Evolutionary conservation across 2,113 vertebrate species (phyloP), one percentile per base, ranked within the genome.

Genomic region (Osmerus eperlanus): DNA sequence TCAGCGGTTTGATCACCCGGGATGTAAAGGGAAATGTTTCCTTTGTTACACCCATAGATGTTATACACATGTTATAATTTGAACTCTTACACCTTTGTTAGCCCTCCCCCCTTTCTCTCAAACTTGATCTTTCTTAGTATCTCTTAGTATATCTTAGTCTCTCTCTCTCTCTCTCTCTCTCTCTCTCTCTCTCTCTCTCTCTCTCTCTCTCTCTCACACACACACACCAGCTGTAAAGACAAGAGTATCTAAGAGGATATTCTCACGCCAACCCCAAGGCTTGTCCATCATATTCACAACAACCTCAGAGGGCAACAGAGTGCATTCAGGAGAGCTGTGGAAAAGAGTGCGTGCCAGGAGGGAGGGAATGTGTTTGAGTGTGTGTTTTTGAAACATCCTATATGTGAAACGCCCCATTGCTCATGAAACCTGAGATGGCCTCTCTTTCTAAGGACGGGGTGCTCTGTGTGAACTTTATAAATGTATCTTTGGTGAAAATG

Each of bases 201-300:
- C 41, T 51, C 65, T 52, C 61, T 36, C 18, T 32, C 4, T 76
- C n/a, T 67, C 65, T 67, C 19, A 54, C 65, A 18, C 47, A 67
- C 47, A 54, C 51, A 69, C 71, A 81, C 64, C 60, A 56, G 23
- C 51, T 71, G 58, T 66, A 61, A 65, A 53, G 67, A 71, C 23
- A n/a, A 47, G 32, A 36, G 73, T 18, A 28, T 41, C 65, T 53
- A n/a, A 25, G 69, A 55, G 21, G 60, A 54, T 61, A 56, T 74
- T 76, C 74, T 73, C 78, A 73, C 78, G 70, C 70, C 73, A 80
- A 4, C 61, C 60, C 18, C 2, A 15, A n/a, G 6, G 65, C 47
- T 16, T 54, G 60, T 72, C 70, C 36, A 25, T 73, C 71, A 76
- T 13, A 51, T 11, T 16, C 51, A 47, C 41, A 19, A n/a, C 18